Base-by-base conservation (phyloP, 2,797 vertebrate genomes). In the Podargus strigoides region DNA sequence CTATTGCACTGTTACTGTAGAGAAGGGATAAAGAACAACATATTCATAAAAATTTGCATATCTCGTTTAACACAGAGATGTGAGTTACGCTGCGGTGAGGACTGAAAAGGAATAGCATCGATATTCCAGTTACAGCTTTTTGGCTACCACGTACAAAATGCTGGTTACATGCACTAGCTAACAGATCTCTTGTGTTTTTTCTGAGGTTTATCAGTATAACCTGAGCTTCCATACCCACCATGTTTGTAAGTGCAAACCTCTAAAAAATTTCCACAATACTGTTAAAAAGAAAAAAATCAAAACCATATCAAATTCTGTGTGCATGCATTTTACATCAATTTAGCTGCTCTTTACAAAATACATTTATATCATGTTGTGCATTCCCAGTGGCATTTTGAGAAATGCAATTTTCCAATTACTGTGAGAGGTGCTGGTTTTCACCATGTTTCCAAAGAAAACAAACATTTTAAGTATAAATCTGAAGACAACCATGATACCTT, bases 311-410 rank as follows among this genome's bases (percentile, higher is more conserved):
- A 93, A 76, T 85, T 68, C 53, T 88, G 55, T 67, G 49, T 80
- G 82, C 77, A 83, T 81, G 79, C 88, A 95, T 90, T 86, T 91
- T 76, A 93, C 94, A 94, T 80, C 59, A 81, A 76, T 86, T 90
- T 94, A 94, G 85, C 52, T 96, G 85, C 85, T 94, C 85, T 93
- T 90, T 67, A 79, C 63, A 85, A 91, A 96, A 96, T 88, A 90
- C 73, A 79, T 79, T 86, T 89, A 36, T 69, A 95, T 78, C 73
- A 90, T 88, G 91, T 94, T 93, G 79, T 93, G 87, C 95, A 91
- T 88, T 96, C 92, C 70, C 93, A 96, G 94, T 82, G 85, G 91
- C 89, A 96, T 97, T 96, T 91, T 91, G 92, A 93, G 82, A 89
- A 96, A 92, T 91, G 85, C 70, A 82, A 84, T 93, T 90, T 96